Base-by-base conservation (phyloP, 1,140 invertebrate genomes). In the Glomeris maerens region DNA sequence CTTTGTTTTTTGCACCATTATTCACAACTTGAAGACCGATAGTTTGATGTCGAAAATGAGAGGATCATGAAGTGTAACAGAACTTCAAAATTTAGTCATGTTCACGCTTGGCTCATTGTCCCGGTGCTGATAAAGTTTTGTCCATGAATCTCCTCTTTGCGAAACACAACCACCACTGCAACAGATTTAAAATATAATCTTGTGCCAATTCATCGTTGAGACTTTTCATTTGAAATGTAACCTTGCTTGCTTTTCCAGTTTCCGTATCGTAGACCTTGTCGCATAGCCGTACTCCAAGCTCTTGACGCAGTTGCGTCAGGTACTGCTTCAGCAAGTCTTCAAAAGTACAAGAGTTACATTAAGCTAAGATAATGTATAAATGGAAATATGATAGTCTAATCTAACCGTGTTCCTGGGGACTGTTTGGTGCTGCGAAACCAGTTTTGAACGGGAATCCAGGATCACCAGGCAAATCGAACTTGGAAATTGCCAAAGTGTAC, bases 111-210 rank as follows among this genome's bases (percentile, higher is more conserved):
- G n/a, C n/a, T 42, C 17, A 50, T 50, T 50, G 49, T 2, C 72
- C 72, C 40, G 69, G 70, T 28, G 65, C 84, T 42, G 85, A 84
- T 4, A 98, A 70, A 39, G 89, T 94, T 65, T 98, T 98, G 63
- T 99, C 95, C 94, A 99, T 98, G 64, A 99, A 99, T 74, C 94
- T 95, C 76, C 93, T 95, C 64, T 95, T 95, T 14, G 91, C 83
- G 73, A 99, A 99, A 64, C 95, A 98, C 26, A 97, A 72, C 96
- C 96, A 99, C 95, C 95, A 99, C 72, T 77, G 63, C 54, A 69
- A 44, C 7, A 7, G 20, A 44, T n/a, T 44, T 7, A 10, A 20
- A 44, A 44, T 7, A 44, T 22, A 44, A 44, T 13, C 7, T 7
- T 7, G 23, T 10, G 20, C 7, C n/a, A 44, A 44, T 17, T 44